A percentile compares a stretch with the other conserved stretches of the same genome.
These are phyloP conservation scores for Petrolisthes manimaculis DNA, from an alignment of 2,888 invertebrate genomes.

Conservation along the genomic window DNA sequence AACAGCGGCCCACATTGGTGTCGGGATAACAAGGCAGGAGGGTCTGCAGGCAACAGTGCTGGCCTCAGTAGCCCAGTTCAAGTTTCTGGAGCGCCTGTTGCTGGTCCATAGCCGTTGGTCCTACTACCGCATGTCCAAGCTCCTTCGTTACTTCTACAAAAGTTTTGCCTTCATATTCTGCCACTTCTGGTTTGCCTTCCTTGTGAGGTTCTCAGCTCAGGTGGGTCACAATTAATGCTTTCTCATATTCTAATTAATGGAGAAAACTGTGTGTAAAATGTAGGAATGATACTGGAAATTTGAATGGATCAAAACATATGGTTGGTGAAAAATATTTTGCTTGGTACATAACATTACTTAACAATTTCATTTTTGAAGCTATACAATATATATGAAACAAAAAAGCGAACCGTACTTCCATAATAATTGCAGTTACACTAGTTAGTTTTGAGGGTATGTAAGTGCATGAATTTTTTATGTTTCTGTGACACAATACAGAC, in stretches of 20 bases:
- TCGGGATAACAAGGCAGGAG: constrained; percentile 98
- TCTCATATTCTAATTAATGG: neutral
- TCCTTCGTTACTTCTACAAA: constrained; percentile 98
- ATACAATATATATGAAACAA: too few relatives aligned
- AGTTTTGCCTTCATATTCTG: constrained; percentile 99
- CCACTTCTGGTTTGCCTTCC: constrained; percentile 99
- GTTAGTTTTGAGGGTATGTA: too few relatives aligned
- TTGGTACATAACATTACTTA: too few relatives aligned
- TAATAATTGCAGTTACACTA: too few relatives aligned
- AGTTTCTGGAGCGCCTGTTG: constrained; percentile 92
- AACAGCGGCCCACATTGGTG: constrained; percentile 96
- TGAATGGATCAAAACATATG: too few relatives aligned
- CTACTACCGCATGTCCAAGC: constrained; percentile 97
- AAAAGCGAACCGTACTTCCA: too few relatives aligned
- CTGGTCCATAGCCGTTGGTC: constrained; percentile 98
- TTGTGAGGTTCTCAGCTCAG: constrained; percentile 99
- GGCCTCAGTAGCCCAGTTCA: constrained; percentile 96
- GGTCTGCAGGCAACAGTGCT: constrained; percentile 95
- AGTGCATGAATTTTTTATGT: too few relatives aligned
- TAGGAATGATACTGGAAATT: neutral
- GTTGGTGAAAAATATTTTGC: too few relatives aligned
- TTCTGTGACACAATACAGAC: too few relatives aligned
- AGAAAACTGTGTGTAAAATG: neutral
- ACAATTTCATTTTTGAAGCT: too few relatives aligned
- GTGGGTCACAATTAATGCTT: constrained; percentile 72